Conservation (phyloP, 2,113 vertebrate species). For the Lagenorhynchus albirostris region DNA sequence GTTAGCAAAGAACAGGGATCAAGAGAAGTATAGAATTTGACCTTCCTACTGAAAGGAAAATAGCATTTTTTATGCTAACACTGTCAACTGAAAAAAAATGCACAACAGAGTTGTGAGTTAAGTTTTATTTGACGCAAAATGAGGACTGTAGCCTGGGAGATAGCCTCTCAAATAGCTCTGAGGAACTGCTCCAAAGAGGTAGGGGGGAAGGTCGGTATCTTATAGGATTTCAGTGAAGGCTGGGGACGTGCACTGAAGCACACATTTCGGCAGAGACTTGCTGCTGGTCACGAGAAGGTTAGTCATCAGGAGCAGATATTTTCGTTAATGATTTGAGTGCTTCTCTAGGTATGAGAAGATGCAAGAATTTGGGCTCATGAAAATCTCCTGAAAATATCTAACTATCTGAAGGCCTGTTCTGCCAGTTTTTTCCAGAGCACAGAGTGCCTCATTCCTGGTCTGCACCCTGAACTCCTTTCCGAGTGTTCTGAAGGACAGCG, state of each 20-base stretch:
- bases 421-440: neutral
- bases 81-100: neutral
- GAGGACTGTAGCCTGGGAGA: neutral
- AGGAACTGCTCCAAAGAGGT: neutral
- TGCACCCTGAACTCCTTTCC: neutral
- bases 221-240: neutral
- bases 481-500: neutral
- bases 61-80: neutral
- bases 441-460: neutral
- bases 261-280: neutral
- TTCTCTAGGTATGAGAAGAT: neutral
- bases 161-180: neutral
- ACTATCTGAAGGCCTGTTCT: neutral
- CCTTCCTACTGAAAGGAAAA: neutral
- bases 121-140: neutral
- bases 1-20: neutral
- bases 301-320: neutral
- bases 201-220: neutral
- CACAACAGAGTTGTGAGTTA: neutral
- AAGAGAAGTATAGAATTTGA: neutral
- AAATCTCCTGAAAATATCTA: neutral
- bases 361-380: neutral
- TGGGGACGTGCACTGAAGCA: neutral
- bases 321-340: neutral
- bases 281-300: neutral